phyloP scores from a whole-genome alignment of 1,140 invertebrate species.

The Akabosia matsudoensis region DNA sequence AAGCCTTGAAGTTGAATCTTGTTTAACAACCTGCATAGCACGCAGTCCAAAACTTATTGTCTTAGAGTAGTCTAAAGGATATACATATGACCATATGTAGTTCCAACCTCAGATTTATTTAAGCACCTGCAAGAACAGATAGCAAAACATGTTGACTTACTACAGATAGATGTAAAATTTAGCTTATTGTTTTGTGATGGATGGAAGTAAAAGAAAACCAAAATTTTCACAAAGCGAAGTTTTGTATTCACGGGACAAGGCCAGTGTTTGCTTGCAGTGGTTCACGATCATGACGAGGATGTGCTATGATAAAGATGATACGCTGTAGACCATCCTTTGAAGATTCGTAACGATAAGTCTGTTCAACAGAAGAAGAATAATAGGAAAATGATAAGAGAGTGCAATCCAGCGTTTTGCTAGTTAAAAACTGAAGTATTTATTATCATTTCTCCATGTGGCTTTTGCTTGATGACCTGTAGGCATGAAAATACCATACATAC shows the following conservation, averaged over 20 bases:
- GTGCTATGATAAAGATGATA: too few relatives aligned
- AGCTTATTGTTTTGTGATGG: not conserved
- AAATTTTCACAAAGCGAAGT: not conserved
- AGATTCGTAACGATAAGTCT: not conserved
- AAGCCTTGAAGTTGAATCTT: too few relatives aligned
- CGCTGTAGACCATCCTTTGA: not conserved
- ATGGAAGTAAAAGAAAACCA: not conserved
- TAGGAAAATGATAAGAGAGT: slow-evolving; percentile 2
- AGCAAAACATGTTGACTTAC: too few relatives aligned
- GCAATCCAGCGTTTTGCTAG: not conserved
- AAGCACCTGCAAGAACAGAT: too few relatives aligned
- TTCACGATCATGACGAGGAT: not conserved
- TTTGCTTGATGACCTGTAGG: not conserved
- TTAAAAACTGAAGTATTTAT: too few relatives aligned
- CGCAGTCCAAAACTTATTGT: too few relatives aligned
- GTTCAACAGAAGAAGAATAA: not conserved
- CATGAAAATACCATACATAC: not conserved
- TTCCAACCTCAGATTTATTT: too few relatives aligned
- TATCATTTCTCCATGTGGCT: slow-evolving; percentile 12
- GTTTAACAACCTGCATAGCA: too few relatives aligned
- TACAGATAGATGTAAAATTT: not conserved
- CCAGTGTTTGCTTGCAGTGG: slow-evolving; percentile 1
- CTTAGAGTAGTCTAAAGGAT: too few relatives aligned
- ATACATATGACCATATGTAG: too few relatives aligned
- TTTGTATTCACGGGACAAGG: not conserved